phyloP scores from a whole-genome alignment of 2,888 invertebrate genomes.

The Acleris sparsana region DNA sequence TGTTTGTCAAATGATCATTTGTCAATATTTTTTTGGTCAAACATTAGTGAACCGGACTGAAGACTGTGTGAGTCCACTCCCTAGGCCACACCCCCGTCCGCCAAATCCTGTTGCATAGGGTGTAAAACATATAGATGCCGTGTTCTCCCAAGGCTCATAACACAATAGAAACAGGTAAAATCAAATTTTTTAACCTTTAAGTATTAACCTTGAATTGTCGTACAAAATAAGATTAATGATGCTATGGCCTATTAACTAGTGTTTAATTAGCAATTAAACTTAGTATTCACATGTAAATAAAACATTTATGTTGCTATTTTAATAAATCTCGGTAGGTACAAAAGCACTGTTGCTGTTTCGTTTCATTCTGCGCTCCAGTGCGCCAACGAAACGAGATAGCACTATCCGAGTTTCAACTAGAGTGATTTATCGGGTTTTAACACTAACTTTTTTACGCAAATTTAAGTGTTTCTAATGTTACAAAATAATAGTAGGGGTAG shows the following conservation, averaged over 20 bases:
- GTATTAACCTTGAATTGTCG: neutral
- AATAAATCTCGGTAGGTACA: neutral
- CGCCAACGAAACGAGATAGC: neutral
- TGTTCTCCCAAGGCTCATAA: too few relatives aligned
- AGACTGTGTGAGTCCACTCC: too few relatives aligned
- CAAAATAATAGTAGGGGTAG: neutral
- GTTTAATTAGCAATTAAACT: slow-evolving; percentile 3
- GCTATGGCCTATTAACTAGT: neutral
- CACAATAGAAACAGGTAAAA: neutral
- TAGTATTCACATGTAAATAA: neutral
- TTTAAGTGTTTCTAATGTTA: neutral
- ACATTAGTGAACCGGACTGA: too few relatives aligned
- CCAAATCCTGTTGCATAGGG: too few relatives aligned
- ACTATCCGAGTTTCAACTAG: neutral
- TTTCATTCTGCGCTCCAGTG: neutral
- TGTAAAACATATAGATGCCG: too few relatives aligned
- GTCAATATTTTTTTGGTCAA: too few relatives aligned
- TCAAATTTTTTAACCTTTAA: neutral
- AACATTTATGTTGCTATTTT: neutral
- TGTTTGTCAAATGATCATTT: too few relatives aligned
- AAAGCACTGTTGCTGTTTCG: neutral
- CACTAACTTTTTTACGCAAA: neutral
- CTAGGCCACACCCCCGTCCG: too few relatives aligned
- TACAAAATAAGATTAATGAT: slow-evolving; percentile 2
- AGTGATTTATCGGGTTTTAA: neutral